Conservation (phyloP, 2,113 vertebrate species). For the Ariopsis seemanni region DNA sequence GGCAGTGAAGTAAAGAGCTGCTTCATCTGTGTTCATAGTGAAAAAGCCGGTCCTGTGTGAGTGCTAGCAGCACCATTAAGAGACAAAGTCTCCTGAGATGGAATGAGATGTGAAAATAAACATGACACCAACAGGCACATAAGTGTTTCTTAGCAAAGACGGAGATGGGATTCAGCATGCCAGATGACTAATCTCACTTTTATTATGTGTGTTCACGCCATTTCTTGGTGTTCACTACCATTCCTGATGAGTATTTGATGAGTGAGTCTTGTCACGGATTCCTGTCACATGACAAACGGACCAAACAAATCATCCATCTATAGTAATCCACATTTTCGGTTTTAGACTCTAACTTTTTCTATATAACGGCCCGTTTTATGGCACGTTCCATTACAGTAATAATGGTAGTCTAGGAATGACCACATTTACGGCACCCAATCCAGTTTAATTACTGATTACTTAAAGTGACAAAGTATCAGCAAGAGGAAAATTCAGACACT, state of each 20-base stretch:
- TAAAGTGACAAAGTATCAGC: neutral
- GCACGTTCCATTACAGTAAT: neutral
- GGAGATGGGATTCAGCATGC: conserved; percentile 6
- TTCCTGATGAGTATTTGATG: neutral
- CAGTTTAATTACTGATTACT: neutral
- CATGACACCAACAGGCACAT: neutral
- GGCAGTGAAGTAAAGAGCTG: neutral
- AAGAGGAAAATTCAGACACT: neutral
- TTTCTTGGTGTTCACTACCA: neutral
- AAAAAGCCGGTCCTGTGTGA: neutral
- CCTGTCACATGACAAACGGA: neutral
- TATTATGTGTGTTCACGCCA: neutral
- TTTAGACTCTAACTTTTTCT: neutral
- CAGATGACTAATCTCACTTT: neutral
- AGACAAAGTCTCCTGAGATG: neutral
- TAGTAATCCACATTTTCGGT: neutral
- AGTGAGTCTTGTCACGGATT: neutral
- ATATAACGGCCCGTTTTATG: neutral
- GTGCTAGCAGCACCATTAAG: neutral
- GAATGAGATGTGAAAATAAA: conserved; percentile 16
- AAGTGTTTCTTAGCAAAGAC: conserved; percentile 5
- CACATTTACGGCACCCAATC: neutral
- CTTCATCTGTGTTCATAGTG: neutral
- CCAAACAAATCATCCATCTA: neutral
- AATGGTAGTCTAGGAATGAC: neutral